Percentiles rank a stretch among this genome's conserved stretches.
Conservation (phyloP, 2,888 invertebrate species). For the Diogma glabrata region DNA sequence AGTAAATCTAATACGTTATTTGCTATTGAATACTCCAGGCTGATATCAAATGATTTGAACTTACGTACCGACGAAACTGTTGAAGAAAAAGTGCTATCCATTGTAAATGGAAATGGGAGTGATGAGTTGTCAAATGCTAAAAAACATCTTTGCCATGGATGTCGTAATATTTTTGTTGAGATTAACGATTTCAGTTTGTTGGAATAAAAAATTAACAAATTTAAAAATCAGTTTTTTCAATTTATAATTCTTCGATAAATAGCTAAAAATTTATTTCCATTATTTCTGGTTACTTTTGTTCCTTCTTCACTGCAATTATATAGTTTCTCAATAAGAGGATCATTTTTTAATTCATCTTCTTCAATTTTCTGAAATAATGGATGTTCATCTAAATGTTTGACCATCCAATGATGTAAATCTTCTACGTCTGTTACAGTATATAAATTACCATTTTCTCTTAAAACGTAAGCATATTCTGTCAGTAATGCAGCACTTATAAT, state of each 20-base stretch:
- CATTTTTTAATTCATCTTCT: conserved; percentile 59
- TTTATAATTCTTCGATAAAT: conserved; percentile 60
- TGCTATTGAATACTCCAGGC: conserved; percentile 42
- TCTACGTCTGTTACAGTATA: conserved; percentile 72
- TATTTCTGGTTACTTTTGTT: conserved; percentile 91
- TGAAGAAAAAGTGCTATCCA: conserved; percentile 19
- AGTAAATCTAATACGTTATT: conserved; percentile 39
- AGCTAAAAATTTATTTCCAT: conserved; percentile 86
- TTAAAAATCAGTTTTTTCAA: conserved; percentile 3
- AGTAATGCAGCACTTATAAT: conserved; percentile 88
- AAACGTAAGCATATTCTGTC: conserved; percentile 93
- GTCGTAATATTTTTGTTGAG: conserved; percentile 39
- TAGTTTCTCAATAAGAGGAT: conserved; percentile 80
- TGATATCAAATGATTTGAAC: conserved; percentile 34
- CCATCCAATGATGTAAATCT: conserved; percentile 97
- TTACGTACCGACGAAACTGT: background rate
- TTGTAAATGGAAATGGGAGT: conserved; percentile 15
- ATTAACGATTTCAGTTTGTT: too few relatives aligned
- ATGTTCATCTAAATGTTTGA: conserved; percentile 78
- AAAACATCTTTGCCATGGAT: conserved; percentile 40
- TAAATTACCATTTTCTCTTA: conserved; percentile 49
- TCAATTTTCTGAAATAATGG: conserved; percentile 71
- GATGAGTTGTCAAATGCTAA: conserved; percentile 22
- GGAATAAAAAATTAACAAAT: too few relatives aligned
- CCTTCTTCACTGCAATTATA: conserved; percentile 95